Conservation (phyloP, 2,113 vertebrate species). For the Alosa alosa region DNA sequence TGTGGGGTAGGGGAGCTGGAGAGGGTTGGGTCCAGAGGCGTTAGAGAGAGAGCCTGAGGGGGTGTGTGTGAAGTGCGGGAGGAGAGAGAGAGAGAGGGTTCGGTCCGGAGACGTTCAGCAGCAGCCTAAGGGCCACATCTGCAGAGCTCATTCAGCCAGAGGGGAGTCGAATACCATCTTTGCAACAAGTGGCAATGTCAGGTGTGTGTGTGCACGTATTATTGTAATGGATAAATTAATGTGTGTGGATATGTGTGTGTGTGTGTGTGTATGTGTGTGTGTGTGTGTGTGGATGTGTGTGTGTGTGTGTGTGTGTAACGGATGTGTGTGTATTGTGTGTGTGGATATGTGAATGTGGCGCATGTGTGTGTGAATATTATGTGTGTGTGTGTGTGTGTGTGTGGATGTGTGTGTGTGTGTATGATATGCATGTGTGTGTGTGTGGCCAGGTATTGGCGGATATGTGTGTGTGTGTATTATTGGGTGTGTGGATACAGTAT, state of each 20-base stretch:
- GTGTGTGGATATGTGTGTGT: background rate
- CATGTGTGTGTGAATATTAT: too few species aligned
- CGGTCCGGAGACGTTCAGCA: conserved; percentile 28
- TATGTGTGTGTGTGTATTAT: too few species aligned
- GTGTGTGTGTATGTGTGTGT: background rate
- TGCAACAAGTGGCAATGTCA: too few species aligned
- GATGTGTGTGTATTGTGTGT: background rate
- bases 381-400: too few species aligned
- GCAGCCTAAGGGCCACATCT: conserved; percentile 37
- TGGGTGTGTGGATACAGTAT: too few species aligned
- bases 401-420: too few species aligned
- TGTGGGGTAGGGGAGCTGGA: conserved; percentile 26
- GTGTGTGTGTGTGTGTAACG: background rate
- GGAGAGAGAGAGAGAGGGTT: background rate
- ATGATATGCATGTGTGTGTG: too few species aligned
- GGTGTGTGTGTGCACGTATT: background rate
- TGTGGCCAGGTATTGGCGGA: too few species aligned
- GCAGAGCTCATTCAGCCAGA: conserved; percentile 58
- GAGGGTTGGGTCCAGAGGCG: conserved; percentile 21
- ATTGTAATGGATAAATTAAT: too few species aligned
- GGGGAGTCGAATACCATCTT: too few species aligned
- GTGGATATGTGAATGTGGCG: too few species aligned
- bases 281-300: background rate
- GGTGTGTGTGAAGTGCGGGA: conserved; percentile 13
- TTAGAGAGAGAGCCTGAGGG: background rate